phyloP scores from a whole-genome alignment of 2,797 vertebrate genomes.

The Gymnoscopelus braueri region DNA sequence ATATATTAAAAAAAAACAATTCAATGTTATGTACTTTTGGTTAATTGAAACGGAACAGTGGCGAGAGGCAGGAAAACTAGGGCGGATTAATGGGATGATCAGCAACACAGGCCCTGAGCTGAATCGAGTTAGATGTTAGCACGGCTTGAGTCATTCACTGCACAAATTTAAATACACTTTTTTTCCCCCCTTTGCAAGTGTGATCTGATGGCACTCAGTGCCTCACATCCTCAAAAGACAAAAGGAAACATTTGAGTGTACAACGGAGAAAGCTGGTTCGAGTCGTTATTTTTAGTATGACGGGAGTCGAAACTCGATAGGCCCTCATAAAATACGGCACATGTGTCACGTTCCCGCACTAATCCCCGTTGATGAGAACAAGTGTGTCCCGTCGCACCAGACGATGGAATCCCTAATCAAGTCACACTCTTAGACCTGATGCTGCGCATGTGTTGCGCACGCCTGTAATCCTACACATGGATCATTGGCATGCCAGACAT shows the following conservation, averaged over 20 bases:
- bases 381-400: conserved; percentile 44
- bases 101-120: too few relatives aligned
- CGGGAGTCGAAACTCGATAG: conserved; percentile 49
- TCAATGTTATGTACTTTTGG: too few relatives aligned
- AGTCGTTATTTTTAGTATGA: conserved; percentile 43
- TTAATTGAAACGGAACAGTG: too few relatives aligned
- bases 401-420: conserved; percentile 69
- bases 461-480: conserved; percentile 51
- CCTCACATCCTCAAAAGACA: conserved; percentile 12
- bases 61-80: too few relatives aligned
- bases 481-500: conserved; percentile 46
- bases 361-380: conserved; percentile 66
- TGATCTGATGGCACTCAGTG: too few relatives aligned
- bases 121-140: too few relatives aligned
- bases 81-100: too few relatives aligned
- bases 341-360: conserved; percentile 53
- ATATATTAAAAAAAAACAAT: too few relatives aligned
- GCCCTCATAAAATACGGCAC: conserved; percentile 40
- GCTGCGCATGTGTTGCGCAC: conserved; percentile 61
- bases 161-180: too few relatives aligned
- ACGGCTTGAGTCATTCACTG: too few relatives aligned
- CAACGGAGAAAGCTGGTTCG: conserved; percentile 24
- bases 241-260: conserved; percentile 38
- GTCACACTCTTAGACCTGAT: conserved; percentile 56
- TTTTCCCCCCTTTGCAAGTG: too few relatives aligned